Evolutionary conservation across 2,113 vertebrate species (phyloP), one percentile per base, ranked within the genome.

Genomic region (Dascyllus trimaculatus): DNA sequence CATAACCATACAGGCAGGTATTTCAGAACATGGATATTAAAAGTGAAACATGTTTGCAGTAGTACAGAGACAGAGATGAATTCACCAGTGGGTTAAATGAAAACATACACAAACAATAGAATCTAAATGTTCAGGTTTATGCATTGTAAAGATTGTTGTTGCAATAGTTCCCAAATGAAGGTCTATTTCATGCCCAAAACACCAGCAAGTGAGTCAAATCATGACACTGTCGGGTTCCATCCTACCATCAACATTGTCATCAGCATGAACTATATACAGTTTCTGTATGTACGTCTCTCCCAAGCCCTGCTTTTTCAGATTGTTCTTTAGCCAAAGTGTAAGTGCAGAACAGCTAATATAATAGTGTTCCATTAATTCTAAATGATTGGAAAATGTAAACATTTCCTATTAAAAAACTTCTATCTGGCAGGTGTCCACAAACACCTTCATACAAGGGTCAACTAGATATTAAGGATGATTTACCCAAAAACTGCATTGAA

Each of bases 1-100:
- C 73, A 87, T 57, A 78, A 78, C 84, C 22, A 57, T 24, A 77
- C 53, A 83, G 66, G 38, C 25, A 81, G 46, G 40, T 32, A 71
- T 61, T 11, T 70, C 48, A 66, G 52, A 52, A 64, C 51, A 25
- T 43, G 14, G 18, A 62, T 21, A 40, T 72, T 59, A 59, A 86
- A 73, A 19, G 32, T 52, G 11, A 59, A 58, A 68, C 45, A 61
- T 63, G 26, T 79, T 11, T 70, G 52, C 22, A 65, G 61, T 57
- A 56, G 25, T 43, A 43, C 40, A 43, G 40, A 15, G 40, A 43
- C 40, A 43, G 17, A 60, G 8, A 4, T 22, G 11, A 81, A 79
- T 40, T 40, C 56, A 52, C 66, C 65, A 71, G 54, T 40, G 60
- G 13, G 38, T 24, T 66, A 11, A 65, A 66, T 52, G 56, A 57